Conservation (phyloP, 64 coral and sea anemone species). For the Porites australiensis region DNA sequence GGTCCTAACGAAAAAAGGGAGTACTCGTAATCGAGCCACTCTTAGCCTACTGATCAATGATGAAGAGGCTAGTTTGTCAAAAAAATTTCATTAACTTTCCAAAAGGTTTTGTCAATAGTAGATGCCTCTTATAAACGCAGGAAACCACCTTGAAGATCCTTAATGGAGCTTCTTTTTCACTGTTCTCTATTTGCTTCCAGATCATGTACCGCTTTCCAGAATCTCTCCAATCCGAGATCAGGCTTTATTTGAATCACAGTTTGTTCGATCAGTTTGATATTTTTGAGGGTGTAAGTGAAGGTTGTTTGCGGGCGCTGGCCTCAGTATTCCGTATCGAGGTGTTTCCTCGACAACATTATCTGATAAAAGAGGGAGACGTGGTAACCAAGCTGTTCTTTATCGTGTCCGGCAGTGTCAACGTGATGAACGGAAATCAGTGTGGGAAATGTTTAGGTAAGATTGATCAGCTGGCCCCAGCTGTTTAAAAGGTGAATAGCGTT, state of each 20-base stretch:
- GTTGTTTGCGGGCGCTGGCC: slow-evolving; percentile 72
- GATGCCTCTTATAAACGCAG: no score
- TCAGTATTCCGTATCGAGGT: slow-evolving; percentile 62
- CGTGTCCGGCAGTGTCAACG: slow-evolving; percentile 81
- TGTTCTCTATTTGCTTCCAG: slow-evolving; percentile 37
- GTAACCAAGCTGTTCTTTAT: slow-evolving; percentile 83
- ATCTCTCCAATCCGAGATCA: slow-evolving; percentile 88
- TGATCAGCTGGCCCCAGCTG: no score
- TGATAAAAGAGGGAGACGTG: slow-evolving; percentile 87
- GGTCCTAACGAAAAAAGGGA: no score
- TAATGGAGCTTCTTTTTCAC: background rate
- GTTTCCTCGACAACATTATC: slow-evolving; percentile 69
- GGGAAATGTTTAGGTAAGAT: slow-evolving; percentile 72
- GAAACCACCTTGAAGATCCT: no score
- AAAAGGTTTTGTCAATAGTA: no score
- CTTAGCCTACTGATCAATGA: no score
- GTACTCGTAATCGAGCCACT: no score
- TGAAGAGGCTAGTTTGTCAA: no score
- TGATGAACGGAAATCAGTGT: slow-evolving; percentile 62
- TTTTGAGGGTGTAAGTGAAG: slow-evolving; percentile 70
- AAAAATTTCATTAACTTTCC: no score
- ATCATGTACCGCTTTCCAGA: slow-evolving; percentile 88
- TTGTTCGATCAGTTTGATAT: slow-evolving; percentile 68
- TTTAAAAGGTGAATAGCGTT: no score
- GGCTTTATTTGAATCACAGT: slow-evolving; percentile 65